Conservation (phyloP, 2,888 invertebrate genomes). For the Mesorhabditis sp. region DNA sequence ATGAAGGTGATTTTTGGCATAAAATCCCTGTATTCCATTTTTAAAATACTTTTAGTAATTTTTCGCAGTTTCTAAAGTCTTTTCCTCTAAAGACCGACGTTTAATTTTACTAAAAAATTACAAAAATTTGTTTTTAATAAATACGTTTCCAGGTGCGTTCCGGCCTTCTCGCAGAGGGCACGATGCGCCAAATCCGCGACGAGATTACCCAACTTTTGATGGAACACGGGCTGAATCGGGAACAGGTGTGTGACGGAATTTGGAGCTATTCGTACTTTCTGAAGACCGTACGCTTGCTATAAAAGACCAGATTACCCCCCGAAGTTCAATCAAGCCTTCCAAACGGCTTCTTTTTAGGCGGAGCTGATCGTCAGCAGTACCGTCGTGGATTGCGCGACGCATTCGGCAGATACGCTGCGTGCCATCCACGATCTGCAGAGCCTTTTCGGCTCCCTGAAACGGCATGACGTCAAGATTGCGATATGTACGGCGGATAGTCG, state of each 20-base stretch:
- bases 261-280: too few species aligned
- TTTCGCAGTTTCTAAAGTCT: conserved; percentile 10
- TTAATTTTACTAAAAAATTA: too few species aligned
- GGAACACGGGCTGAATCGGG: conserved; percentile 52
- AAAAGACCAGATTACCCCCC: too few species aligned
- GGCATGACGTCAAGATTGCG: conserved; percentile 60
- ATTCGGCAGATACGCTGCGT: conserved; percentile 51
- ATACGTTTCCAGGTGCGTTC: too few species aligned
- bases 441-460: conserved; percentile 59
- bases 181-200: conserved; percentile 57
- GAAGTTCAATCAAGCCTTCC: too few species aligned
- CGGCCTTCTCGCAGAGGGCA: conserved; percentile 60
- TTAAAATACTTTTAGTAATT: too few species aligned
- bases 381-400: conserved; percentile 56
- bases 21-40: neutral
- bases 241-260: conserved; percentile 27
- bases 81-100: neutral
- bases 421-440: conserved; percentile 59
- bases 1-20: too few species aligned
- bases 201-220: conserved; percentile 57
- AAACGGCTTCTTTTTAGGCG: conserved; percentile 16
- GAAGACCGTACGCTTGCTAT: too few species aligned
- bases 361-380: conserved; percentile 49
- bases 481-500: conserved; percentile 61
- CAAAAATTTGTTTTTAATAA: too few species aligned